Evolutionary conservation across 2,797 vertebrate genomes (phyloP).

Genomic region (Amblyraja radiata): DNA sequence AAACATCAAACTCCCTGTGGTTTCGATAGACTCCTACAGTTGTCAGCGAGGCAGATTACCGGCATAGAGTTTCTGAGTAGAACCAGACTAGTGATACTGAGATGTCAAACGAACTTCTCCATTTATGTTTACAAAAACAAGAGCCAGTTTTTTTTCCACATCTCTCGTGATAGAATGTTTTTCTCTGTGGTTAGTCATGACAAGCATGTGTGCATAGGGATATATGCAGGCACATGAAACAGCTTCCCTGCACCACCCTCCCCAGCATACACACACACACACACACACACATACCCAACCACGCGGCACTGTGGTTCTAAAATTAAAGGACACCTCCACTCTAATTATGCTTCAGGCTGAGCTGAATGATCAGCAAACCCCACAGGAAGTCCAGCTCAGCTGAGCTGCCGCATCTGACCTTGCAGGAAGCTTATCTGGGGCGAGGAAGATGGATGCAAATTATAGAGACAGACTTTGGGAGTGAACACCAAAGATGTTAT

Average conservation of each 20-base stretch:
- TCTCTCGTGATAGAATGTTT: neutral
- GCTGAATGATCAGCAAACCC: neutral
- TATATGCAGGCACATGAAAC: neutral
- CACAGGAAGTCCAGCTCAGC: neutral
- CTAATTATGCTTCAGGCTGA: neutral
- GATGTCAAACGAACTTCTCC: neutral
- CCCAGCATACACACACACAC: neutral
- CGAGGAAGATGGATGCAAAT: neutral
- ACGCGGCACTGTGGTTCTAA: neutral
- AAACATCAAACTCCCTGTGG: neutral
- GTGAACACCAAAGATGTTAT: neutral
- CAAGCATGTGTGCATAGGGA: neutral
- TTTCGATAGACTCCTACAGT: neutral
- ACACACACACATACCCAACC: neutral
- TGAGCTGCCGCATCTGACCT: neutral
- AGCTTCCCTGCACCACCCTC: neutral
- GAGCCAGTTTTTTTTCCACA: neutral
- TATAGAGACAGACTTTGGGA: neutral
- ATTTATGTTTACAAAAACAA: neutral
- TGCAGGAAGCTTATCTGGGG: neutral
- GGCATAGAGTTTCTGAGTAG: neutral
- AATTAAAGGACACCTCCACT: constrained; percentile 5
- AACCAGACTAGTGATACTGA: neutral
- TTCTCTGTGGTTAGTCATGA: constrained; percentile 10
- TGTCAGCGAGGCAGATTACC: neutral